These are phyloP conservation scores for Halcyon chelicuti DNA, from an alignment of 2,797 vertebrate species.

Conservation along the genomic window DNA sequence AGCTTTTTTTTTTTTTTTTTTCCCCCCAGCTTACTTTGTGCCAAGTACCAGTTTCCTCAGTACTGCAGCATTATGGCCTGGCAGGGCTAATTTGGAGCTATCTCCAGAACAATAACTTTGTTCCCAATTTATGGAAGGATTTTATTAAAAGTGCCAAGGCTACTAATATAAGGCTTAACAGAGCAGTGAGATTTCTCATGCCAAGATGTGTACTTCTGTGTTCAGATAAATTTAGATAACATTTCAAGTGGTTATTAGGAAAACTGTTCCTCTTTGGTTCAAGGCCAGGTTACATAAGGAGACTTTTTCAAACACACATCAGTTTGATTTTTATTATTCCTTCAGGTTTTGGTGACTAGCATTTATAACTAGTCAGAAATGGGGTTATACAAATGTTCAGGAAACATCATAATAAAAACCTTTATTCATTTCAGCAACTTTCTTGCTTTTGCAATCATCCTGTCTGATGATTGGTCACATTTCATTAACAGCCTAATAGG, in stretches of 20 bases:
- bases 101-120: conserved; percentile 5
- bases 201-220: neutral
- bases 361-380: neutral
- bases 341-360: neutral
- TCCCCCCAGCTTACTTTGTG: neutral
- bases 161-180: neutral
- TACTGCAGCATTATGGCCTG: neutral
- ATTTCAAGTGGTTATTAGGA: neutral
- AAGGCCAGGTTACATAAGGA: neutral
- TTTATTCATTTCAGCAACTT: neutral
- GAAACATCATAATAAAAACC: neutral
- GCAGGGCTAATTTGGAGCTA: neutral
- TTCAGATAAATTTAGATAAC: neutral
- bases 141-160: neutral
- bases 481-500: neutral
- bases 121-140: neutral
- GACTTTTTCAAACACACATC: neutral
- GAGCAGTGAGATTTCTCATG: neutral
- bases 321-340: neutral
- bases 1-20: neutral
- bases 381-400: neutral
- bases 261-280: neutral
- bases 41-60: conserved; percentile 2
- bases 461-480: neutral
- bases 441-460: neutral